Conservation (phyloP, 2,797 vertebrate species). For the Hipposideros larvatus region DNA sequence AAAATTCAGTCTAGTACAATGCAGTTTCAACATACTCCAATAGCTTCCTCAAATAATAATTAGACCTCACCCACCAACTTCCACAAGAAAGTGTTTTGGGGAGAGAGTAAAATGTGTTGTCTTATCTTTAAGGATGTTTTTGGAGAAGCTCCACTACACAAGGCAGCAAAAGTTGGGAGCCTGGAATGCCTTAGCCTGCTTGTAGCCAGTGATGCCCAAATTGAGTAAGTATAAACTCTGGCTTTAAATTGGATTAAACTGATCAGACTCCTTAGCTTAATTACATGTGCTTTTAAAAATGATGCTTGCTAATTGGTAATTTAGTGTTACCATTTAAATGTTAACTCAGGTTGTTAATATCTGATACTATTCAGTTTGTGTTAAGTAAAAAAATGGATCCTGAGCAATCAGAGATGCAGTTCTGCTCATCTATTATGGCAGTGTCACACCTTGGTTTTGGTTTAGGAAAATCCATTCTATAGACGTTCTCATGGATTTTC, state of each 20-base stretch:
- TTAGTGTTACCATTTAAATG: background rate
- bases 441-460: background rate
- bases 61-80: background rate
- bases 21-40: slow-evolving; percentile 19
- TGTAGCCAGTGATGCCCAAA: slow-evolving; percentile 87
- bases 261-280: background rate
- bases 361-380: background rate
- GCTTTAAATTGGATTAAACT: slow-evolving; percentile 20
- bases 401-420: background rate
- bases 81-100: background rate
- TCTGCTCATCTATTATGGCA: background rate
- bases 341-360: background rate
- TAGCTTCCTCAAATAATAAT: background rate
- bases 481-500: background rate
- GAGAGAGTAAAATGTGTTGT: background rate
- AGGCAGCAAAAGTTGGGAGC: slow-evolving; percentile 90
- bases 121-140: slow-evolving; percentile 85
- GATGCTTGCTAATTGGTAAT: background rate
- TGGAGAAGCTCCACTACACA: slow-evolving; percentile 90
- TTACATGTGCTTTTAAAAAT: background rate
- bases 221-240: slow-evolving; percentile 87
- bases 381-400: background rate
- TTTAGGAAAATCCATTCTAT: background rate
- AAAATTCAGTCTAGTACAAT: background rate
- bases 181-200: slow-evolving; percentile 90